phyloP scores from a whole-genome alignment of 2,797 vertebrate species.

The Silurus aristotelis region DNA sequence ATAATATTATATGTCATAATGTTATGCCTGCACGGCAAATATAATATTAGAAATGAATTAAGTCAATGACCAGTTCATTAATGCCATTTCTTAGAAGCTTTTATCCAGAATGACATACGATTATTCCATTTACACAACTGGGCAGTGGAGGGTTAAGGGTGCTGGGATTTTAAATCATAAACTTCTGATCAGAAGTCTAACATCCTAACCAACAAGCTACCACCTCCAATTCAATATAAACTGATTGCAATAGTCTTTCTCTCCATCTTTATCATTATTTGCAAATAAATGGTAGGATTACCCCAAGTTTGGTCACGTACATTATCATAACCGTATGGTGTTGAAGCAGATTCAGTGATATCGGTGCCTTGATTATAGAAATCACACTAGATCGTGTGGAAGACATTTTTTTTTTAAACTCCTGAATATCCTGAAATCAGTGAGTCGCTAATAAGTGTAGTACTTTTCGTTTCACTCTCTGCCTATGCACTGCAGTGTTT shows the following conservation, averaged over 20 bases:
- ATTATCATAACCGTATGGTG: neutral
- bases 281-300: neutral
- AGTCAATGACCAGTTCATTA: no score
- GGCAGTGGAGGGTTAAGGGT: no score
- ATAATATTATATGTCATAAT: no score
- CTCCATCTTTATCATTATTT: neutral
- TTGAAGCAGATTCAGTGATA: neutral
- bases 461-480: conserved; percentile 34
- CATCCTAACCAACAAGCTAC: no score
- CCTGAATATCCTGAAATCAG: conserved; percentile 36
- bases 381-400: neutral
- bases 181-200: no score
- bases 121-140: no score
- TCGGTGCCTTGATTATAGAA: neutral
- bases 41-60: neutral
- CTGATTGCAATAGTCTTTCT: neutral
- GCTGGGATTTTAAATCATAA: no score
- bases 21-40: no score
- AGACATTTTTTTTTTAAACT: neutral
- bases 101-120: no score
- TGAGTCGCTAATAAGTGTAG: conserved; percentile 52
- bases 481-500: conserved; percentile 42
- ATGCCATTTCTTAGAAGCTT: no score
- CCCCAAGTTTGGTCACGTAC: neutral
- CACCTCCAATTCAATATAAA: neutral